Base-by-base conservation (phyloP, 2,797 vertebrate species). In the Erithacus rubecula region DNA sequence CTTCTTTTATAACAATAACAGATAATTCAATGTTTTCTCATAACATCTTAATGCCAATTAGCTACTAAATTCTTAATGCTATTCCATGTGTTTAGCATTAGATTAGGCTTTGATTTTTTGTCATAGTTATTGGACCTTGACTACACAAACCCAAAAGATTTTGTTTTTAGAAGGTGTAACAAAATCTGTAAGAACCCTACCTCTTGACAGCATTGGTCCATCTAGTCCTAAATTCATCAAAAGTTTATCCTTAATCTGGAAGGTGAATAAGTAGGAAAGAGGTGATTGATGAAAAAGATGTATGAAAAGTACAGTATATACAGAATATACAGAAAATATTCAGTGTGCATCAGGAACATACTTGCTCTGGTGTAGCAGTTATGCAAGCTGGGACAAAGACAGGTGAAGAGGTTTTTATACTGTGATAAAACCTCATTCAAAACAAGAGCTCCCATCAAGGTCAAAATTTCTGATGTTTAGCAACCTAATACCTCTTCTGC, bases 251-350 rank as follows among this genome's bases (percentile, higher is more conserved):
- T 72, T 15, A 26, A 30, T 83, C 19, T 78, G 63, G 21, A 87
- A 74, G 51, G n/a, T 2, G 3, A 27, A 2, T 30, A 55, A 60
- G 47, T 29, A 44, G n/a, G 10, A 37, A 59, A 34, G 24, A 49
- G 58, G 24, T 15, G 46, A 56, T 71, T 0, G 0, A 29, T 52
- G 8, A 29, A 56, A 86, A 77, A 19, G 5, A 19, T 34, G 8
- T 21, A 29, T 39, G 37, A 72, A 69, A 72, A 62, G 6, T 8
- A 30, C 12, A 20, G 14, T 60, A 46, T 46, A 22, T 47, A 24
- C 46, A 47, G 46, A 47, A 47, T 47, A 47, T 14, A 13, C 53
- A 68, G 67, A 78, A 68, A 69, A 46, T 19, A 26, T n/a, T 53
- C 53, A n/a, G 0, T 53, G 44, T 19, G 44, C 44, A 22, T 74